Evolutionary conservation across 2,113 vertebrate species (phyloP).

Genomic region (Sialia sialis): DNA sequence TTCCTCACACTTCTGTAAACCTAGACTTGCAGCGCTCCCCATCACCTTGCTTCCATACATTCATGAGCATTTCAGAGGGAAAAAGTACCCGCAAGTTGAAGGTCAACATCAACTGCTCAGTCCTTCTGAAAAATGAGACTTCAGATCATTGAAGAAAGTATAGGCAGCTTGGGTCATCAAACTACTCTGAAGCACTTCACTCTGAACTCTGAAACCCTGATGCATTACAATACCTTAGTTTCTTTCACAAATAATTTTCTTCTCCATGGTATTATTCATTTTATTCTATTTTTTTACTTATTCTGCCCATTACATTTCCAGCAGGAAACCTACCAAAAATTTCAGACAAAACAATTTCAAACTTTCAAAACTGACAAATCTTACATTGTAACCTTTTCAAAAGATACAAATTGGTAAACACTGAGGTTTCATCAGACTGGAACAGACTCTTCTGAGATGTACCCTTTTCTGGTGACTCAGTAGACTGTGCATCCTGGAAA

Average conservation of each 20-base stretch:
- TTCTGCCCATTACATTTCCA: not conserved
- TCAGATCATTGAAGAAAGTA: not conserved
- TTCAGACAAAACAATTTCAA: not conserved
- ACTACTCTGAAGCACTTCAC: not conserved
- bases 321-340: not conserved
- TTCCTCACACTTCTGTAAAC: not conserved
- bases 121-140: not conserved
- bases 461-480: not conserved
- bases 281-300: not conserved
- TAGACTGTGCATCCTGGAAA: not conserved
- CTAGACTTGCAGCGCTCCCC: not conserved
- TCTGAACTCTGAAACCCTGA: not conserved
- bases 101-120: not conserved
- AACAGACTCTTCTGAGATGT: not conserved
- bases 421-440: not conserved
- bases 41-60: not conserved
- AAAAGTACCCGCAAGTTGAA: not conserved
- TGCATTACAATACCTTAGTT: not conserved
- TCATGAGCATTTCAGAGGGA: not conserved
- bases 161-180: not conserved
- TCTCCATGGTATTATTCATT: not conserved
- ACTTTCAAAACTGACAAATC: not conserved
- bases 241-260: not conserved
- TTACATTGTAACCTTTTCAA: not conserved
- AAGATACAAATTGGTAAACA: not conserved